Evolutionary conservation across 2,113 vertebrate genomes (phyloP), one percentile per base, ranked within the genome.

Genomic region (Pelvicachromis taeniatus): DNA sequence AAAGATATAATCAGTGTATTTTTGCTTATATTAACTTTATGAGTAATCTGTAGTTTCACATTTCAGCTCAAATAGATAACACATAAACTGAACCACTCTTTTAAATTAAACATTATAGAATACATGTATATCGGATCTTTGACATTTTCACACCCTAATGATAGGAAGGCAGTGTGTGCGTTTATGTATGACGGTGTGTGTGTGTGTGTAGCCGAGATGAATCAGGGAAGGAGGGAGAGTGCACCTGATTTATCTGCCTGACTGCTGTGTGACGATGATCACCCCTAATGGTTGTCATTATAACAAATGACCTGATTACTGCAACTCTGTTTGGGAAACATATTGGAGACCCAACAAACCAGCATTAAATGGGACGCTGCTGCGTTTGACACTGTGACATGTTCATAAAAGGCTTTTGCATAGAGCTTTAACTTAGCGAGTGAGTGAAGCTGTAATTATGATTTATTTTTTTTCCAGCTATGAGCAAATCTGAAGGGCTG

Each of bases 291-390:
- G 89, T 95, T 94, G 93, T 95, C 94, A 95, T 95, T 96, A 95
- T 92, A 89, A 94, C 92, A 96, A 96, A 96, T 95, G 94, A 96
- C 95, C 95, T 95, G 95, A 96, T 95, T 96, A 95, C 93, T 86
- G 94, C 90, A 87, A 75, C 90, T 92, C 91, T 92, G 92, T 94
- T 94, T 93, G 91, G 91, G 90, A 94, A 93, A 92, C 92, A 92
- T 80, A 89, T 88, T 33, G 85, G 89, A 93, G 90, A 93, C 88
- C 84, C 93, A 93, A 92, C 93, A 94, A 93, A 93, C 85, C 94
- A 90, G 92, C 90, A 77, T 83, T 88, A 88, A 92, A 92, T 86
- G 87, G 85, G 88, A 68, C 45, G 80, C 88, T n/a, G 85, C 91
- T 87, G 91, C 17, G 91, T 87, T 89, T 82, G 82, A 91, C 88